These are phyloP conservation scores for Thumatha senex DNA, from an alignment of 2,888 invertebrate genomes.

Conservation along the genomic window DNA sequence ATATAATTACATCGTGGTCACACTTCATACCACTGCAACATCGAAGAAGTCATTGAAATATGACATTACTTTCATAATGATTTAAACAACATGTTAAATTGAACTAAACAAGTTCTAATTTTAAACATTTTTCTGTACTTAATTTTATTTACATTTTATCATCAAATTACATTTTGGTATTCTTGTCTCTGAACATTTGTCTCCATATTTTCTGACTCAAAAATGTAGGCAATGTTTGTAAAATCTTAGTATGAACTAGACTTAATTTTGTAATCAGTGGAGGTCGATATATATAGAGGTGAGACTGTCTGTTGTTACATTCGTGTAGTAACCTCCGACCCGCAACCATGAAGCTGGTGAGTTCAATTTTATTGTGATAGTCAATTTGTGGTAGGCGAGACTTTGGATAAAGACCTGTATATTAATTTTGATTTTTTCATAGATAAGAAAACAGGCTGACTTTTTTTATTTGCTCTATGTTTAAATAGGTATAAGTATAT, in stretches of 20 bases:
- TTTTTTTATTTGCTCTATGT: background rate
- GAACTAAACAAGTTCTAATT: no score
- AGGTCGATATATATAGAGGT: slow-evolving; percentile 63
- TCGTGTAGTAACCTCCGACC: slow-evolving; percentile 71
- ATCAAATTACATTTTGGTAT: no score
- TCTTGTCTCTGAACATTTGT: no score
- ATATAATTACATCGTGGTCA: no score
- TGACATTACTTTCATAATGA: no score
- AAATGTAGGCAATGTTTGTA: slow-evolving; percentile 13
- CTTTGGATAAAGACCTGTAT: slow-evolving; percentile 13
- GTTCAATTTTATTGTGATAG: slow-evolving; percentile 43
- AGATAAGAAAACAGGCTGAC: background rate
- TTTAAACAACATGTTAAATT: background rate
- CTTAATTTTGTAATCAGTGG: slow-evolving; percentile 66
- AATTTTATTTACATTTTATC: no score
- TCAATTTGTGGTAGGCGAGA: slow-evolving; percentile 22
- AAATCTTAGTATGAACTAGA: slow-evolving; percentile 53
- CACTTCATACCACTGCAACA: background rate
- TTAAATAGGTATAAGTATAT: no score
- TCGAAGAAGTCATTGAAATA: background rate
- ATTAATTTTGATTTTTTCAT: slow-evolving; percentile 1
- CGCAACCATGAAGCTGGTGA: slow-evolving; percentile 72
- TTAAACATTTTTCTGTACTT: no score
- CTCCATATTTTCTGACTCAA: slow-evolving; percentile 9
- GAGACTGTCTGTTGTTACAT: slow-evolving; percentile 52